Evolutionary conservation across 2,797 vertebrate species (phyloP).

Genomic region (Otus scops): DNA sequence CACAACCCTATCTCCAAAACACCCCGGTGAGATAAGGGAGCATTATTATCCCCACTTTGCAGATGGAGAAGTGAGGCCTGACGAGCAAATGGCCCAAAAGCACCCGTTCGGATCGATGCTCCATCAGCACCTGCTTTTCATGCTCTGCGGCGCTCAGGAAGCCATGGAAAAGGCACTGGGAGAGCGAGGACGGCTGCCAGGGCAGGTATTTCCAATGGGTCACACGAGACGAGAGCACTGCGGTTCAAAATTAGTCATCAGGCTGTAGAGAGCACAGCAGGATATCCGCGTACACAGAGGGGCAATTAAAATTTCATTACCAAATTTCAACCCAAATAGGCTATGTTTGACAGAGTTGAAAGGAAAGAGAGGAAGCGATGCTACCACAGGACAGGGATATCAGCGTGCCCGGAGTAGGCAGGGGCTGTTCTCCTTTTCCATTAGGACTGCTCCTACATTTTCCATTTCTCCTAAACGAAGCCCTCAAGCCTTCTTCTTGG

Average conservation of each 20-base stretch:
- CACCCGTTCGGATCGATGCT: accelerated
- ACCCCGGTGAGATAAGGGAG: background rate
- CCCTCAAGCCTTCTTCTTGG: background rate
- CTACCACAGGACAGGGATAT: background rate
- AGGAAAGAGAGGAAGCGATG: background rate
- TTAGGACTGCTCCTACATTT: background rate
- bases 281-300: background rate
- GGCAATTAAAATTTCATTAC: background rate
- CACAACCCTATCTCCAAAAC: background rate
- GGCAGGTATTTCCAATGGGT: background rate
- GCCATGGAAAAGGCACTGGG: background rate
- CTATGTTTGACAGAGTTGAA: background rate
- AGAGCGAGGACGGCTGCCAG: background rate
- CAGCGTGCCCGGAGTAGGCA: accelerated
- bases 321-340: background rate
- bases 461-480: slow-evolving; percentile 23
- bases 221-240: accelerated
- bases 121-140: background rate
- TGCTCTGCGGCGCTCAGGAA: background rate
- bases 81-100: background rate
- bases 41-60: accelerated
- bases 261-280: background rate
- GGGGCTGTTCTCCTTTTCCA: background rate
- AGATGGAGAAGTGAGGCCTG: background rate
- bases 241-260: accelerated